These are phyloP conservation scores for Mormyrus iriodes DNA, from an alignment of 2,113 vertebrate genomes.

Conservation along the genomic window DNA sequence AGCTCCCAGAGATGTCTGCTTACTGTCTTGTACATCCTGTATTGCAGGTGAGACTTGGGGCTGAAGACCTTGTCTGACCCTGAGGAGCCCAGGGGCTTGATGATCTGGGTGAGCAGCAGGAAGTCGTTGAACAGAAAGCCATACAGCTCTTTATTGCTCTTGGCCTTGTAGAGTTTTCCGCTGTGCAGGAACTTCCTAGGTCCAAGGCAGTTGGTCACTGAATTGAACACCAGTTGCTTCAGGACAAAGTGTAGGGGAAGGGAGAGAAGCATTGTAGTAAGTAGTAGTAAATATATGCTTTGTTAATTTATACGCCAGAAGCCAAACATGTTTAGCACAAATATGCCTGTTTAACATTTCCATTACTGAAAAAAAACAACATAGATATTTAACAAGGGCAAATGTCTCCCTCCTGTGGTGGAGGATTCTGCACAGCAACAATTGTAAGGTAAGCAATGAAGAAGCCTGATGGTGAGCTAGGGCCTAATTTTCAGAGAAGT, in stretches of 20 bases:
- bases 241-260: conserved; percentile 25
- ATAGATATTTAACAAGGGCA: neutral
- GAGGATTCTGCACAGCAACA: neutral
- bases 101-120: conserved; percentile 93
- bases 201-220: conserved; percentile 95
- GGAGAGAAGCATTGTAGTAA: neutral
- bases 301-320: neutral
- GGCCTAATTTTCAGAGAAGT: neutral
- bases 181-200: conserved; percentile 98
- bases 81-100: conserved; percentile 85
- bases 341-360: neutral
- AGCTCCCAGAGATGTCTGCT: conserved; percentile 40
- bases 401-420: conserved; percentile 7
- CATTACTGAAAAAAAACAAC: neutral
- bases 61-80: conserved; percentile 93
- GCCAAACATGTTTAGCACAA: neutral
- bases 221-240: conserved; percentile 98
- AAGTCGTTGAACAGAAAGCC: conserved; percentile 99
- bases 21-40: conserved; percentile 99
- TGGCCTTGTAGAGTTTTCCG: conserved; percentile 96
- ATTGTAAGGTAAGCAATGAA: neutral
- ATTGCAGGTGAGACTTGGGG: conserved; percentile 92
- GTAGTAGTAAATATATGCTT: neutral
- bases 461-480: neutral
- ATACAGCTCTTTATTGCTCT: conserved; percentile 97